Evolutionary conservation across 2,888 invertebrate genomes (phyloP), one percentile per base, ranked within the genome.

Genomic region (Campoplex nolae): DNA sequence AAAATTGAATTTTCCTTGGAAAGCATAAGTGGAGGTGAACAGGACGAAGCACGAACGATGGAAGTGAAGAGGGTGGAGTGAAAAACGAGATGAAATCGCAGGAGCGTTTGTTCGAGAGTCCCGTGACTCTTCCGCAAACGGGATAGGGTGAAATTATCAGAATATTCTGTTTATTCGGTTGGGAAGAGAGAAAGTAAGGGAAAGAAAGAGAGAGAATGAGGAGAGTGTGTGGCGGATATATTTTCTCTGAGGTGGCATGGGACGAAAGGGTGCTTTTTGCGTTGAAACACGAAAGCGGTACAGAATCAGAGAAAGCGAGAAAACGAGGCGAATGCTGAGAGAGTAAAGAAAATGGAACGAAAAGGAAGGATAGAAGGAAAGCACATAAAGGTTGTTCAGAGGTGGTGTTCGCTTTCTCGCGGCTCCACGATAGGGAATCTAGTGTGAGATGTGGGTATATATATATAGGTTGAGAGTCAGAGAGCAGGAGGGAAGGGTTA

Each of bases 281-380:
- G 62, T 67, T 67, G 83, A 78, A 94, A 95, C 95, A 92, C 90
- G 90, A 82, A 94, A 95, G 95, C 95, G 95, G 80, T 95, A 94
- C 93, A 95, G 94, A 93, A 94, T 91, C 93, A 93, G 93, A 93
- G 93, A 94, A 84, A 88, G 89, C 89, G 90, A 87, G 95, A 87
- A 95, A 94, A 84, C 68, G 85, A 88, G 89, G 68, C 42, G 9
- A 38, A 70, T 16, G 68, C 28, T 6, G 95, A 95, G 95, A 95
- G 80, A 23, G 32, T 48, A 96, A 96, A 96, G 95, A 95, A 95
- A 96, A 96, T 94, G 93, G 79, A 75, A 93, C 94, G 95, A 94
- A 68, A 56, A 74, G 75, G 45, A n/a, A 83, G 88, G 84, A 74
- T 62, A 35, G 77, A 78, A 84, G 79, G 88, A 89, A 92, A 91